phyloP scores from a whole-genome alignment of 2,888 invertebrate species.

The Marronus borbonicus region DNA sequence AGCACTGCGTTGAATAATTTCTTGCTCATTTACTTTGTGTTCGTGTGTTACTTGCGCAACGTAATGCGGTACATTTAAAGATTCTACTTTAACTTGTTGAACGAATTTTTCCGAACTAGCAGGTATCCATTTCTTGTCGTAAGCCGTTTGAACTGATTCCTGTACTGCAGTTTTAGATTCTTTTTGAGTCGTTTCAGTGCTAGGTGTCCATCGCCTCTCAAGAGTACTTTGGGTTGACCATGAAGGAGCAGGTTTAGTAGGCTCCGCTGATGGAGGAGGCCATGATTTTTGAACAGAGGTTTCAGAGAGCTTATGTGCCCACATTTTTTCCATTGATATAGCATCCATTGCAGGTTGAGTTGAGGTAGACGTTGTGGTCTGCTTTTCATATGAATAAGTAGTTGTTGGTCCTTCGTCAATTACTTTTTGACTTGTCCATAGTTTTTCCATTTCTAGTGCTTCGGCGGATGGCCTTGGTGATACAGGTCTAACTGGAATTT shows the following conservation, averaged over 20 bases:
- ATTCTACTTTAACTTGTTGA: constrained; percentile 46
- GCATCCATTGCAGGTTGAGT: constrained; percentile 72
- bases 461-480: constrained; percentile 77
- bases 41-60: constrained; percentile 68
- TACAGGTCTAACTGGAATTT: constrained; percentile 66
- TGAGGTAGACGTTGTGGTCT: constrained; percentile 65
- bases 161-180: constrained; percentile 58
- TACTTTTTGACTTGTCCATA: constrained; percentile 72
- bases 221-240: constrained; percentile 67
- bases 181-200: constrained; percentile 51
- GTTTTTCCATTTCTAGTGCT: constrained; percentile 79
- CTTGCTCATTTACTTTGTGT: constrained; percentile 65
- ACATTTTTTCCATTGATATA: constrained; percentile 74
- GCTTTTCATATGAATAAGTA: constrained; percentile 51
- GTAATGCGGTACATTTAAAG: constrained; percentile 64
- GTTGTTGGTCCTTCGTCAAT: constrained; percentile 62
- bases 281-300: constrained; percentile 71
- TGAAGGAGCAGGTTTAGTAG: constrained; percentile 63
- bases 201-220: constrained; percentile 67
- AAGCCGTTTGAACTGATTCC: constrained; percentile 46
- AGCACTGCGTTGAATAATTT: constrained; percentile 54
- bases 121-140: constrained; percentile 49
- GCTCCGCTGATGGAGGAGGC: constrained; percentile 69
- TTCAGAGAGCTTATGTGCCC: constrained; percentile 72
- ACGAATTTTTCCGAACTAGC: constrained; percentile 49